phyloP scores from a whole-genome alignment of 1,140 invertebrate species.

The Tenebrio molitor region DNA sequence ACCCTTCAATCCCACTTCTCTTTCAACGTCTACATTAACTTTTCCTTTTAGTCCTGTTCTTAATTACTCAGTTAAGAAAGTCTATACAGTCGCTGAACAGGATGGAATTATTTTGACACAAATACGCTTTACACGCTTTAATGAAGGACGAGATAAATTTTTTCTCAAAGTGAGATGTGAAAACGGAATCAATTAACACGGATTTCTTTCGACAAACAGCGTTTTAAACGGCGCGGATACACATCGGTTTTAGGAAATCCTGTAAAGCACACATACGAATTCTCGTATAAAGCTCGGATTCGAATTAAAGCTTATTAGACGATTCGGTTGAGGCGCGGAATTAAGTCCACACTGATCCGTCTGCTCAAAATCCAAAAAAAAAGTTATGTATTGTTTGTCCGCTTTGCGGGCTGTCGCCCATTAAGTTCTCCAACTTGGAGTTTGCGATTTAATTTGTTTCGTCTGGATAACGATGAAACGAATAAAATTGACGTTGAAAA shows the following conservation, averaged over 20 bases:
- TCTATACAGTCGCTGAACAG: slow-evolving; percentile 11
- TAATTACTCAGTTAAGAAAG: slow-evolving; percentile 37
- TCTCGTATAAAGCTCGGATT: slow-evolving; percentile 10
- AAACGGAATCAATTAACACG: slow-evolving; percentile 24
- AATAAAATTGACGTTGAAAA: no score
- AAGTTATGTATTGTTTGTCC: slow-evolving; percentile 3
- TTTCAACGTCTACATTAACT: slow-evolving; percentile 38
- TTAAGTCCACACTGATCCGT: slow-evolving; percentile 10
- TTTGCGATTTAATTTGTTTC: slow-evolving; percentile 9
- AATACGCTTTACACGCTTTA: slow-evolving; percentile 18
- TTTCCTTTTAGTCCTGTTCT: slow-evolving; percentile 26
- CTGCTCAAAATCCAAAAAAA: neutral
- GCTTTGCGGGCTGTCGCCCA: neutral
- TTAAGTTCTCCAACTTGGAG: neutral
- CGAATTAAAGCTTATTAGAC: slow-evolving; percentile 31
- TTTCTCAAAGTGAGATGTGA: neutral
- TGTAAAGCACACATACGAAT: slow-evolving; percentile 5
- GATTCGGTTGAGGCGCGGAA: slow-evolving; percentile 1
- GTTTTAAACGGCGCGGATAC: slow-evolving; percentile 13
- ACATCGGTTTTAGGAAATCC: slow-evolving; percentile 29
- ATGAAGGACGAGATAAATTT: slow-evolving; percentile 14
- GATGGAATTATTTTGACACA: slow-evolving; percentile 18
- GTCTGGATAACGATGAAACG: no score
- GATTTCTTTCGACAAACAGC: slow-evolving; percentile 22
- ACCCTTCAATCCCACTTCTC: slow-evolving; percentile 15